Evolutionary conservation across 2,113 vertebrate species (phyloP).

Genomic region (Columba janthina): DNA sequence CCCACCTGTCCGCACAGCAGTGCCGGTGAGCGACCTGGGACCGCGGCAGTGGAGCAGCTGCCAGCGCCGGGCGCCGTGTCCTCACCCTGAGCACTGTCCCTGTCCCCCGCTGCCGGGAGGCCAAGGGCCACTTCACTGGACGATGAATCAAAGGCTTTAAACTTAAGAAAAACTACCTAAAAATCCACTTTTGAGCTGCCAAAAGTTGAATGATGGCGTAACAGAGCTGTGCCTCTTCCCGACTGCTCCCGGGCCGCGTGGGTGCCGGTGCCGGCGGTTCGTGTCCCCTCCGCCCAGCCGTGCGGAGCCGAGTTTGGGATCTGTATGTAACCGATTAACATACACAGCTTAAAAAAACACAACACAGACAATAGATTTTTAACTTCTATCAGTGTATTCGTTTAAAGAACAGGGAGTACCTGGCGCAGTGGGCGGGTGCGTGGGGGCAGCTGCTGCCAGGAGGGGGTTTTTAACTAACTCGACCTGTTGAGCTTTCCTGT

Average conservation of each 20-base stretch:
- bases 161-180: background rate
- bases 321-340: background rate
- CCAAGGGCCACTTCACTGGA: background rate
- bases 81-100: background rate
- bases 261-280: background rate
- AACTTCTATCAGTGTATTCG: background rate
- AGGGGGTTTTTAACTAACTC: background rate
- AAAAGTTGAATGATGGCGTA: conserved; percentile 24
- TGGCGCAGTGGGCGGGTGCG: background rate
- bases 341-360: background rate
- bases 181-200: background rate
- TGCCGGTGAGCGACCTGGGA: background rate
- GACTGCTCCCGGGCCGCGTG: rapidly evolving
- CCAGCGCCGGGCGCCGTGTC: rapidly evolving
- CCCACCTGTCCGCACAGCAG: rapidly evolving
- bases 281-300: background rate
- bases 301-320: background rate
- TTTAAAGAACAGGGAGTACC: background rate
- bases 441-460: background rate
- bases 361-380: background rate
- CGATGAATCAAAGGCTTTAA: conserved; percentile 29
- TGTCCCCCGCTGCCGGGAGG: background rate
- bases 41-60: rapidly evolving
- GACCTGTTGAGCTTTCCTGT: background rate
- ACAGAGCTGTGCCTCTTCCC: conserved; percentile 24